Evolutionary conservation across 2,113 vertebrate species (phyloP).

Genomic region (Caranx melampygus): DNA sequence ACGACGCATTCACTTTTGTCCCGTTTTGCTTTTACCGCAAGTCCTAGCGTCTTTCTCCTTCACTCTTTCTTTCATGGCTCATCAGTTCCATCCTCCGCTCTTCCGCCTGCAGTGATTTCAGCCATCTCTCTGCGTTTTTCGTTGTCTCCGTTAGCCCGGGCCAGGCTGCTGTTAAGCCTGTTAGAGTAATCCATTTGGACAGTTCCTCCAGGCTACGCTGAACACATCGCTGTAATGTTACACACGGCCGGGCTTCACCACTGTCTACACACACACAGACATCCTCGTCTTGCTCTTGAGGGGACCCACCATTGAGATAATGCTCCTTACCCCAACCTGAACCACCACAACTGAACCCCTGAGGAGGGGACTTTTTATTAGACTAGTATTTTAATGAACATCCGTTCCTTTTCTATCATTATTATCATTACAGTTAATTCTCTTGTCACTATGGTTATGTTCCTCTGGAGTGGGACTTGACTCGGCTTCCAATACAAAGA

Average conservation of each 20-base stretch:
- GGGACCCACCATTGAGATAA: too few species aligned
- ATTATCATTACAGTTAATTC: too few species aligned
- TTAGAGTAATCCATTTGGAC: slow-evolving; percentile 76
- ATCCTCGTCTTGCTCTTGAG: neutral
- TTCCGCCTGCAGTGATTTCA: neutral
- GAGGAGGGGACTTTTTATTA: too few species aligned
- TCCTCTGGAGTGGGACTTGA: too few species aligned
- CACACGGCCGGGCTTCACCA: slow-evolving; percentile 28
- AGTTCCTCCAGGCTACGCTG: slow-evolving; percentile 53
- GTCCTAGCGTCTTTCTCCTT: neutral
- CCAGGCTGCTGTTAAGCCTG: slow-evolving; percentile 60
- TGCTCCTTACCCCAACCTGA: too few species aligned
- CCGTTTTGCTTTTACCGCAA: neutral
- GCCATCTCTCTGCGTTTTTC: slow-evolving; percentile 38
- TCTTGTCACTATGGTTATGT: too few species aligned
- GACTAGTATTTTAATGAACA: too few species aligned
- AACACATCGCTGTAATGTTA: slow-evolving; percentile 43
- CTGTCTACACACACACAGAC: slow-evolving; percentile 1
- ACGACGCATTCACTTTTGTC: neutral
- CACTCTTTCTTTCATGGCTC: neutral
- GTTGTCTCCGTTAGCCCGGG: neutral
- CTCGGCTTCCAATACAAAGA: too few species aligned
- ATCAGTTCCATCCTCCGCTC: slow-evolving; percentile 11
- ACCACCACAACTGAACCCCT: too few species aligned
- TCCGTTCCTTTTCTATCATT: too few species aligned